Evolutionary conservation across 2,797 vertebrate genomes (phyloP).

Genomic region (Tolypeutes matacus): DNA sequence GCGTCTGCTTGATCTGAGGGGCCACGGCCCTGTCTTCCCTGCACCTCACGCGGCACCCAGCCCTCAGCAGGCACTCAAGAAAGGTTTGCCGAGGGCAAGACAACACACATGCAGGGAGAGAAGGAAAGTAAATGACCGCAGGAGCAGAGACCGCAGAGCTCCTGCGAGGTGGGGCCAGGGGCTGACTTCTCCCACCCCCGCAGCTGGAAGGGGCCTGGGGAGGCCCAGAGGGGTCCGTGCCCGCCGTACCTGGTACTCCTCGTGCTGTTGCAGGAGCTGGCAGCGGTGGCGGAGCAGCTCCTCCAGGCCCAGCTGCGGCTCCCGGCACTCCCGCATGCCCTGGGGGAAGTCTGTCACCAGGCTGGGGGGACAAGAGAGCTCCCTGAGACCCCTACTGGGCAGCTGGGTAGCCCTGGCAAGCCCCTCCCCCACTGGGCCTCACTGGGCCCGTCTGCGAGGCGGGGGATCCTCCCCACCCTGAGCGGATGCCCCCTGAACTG

Average conservation of each 20-base stretch:
- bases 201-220: no score
- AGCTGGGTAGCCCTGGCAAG: background rate
- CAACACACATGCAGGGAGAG: background rate
- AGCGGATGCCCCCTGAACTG: no score
- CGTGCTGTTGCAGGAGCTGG: constrained; percentile 89
- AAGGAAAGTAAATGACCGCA: background rate
- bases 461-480: no score
- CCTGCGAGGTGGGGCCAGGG: background rate
- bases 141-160: rapidly evolving
- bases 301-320: constrained; percentile 91
- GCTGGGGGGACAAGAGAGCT: constrained; percentile 82
- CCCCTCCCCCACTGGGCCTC: background rate
- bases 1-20: no score
- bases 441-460: background rate
- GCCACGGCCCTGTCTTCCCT: no score
- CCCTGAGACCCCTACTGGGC: background rate
- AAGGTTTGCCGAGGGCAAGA: background rate
- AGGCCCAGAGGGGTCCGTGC: no score
- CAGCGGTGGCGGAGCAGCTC: constrained; percentile 91
- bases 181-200: background rate
- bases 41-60: background rate
- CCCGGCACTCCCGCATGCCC: constrained; percentile 90
- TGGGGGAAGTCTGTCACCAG: constrained; percentile 91
- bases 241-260: constrained; percentile 91
- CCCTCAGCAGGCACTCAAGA: rapidly evolving